A percentile compares a stretch with the other conserved stretches of the same genome.
These are phyloP conservation scores for Cistogaster globosa DNA, from an alignment of 2,888 invertebrate genomes.

Conservation along the genomic window DNA sequence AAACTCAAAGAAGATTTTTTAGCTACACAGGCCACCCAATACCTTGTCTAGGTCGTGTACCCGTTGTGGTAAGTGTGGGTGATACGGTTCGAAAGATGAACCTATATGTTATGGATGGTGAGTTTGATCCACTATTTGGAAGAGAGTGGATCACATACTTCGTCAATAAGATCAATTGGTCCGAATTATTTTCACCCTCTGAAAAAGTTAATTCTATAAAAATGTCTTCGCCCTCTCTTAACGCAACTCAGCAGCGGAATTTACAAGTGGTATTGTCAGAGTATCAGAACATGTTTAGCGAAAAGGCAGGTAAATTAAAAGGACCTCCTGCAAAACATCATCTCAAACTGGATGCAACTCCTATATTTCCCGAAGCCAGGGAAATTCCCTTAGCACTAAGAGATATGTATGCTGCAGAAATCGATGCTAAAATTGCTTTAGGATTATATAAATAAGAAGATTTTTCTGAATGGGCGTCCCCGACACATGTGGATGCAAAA, in stretches of 20 bases:
- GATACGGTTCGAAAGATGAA: background rate
- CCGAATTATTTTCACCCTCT: slow-evolving; percentile 8
- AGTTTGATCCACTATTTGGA: slow-evolving; percentile 15
- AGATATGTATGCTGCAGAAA: background rate
- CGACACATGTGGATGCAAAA: background rate
- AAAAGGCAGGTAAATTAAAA: slow-evolving; percentile 19
- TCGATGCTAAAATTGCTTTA: background rate
- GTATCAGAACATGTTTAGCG: background rate
- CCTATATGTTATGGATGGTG: slow-evolving; percentile 22
- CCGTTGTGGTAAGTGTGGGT: no score
- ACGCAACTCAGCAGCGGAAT: background rate
- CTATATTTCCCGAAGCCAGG: slow-evolving; percentile 32
- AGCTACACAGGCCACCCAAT: slow-evolving; percentile 29
- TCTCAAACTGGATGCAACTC: slow-evolving; percentile 15
- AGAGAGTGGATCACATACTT: slow-evolving; percentile 25
- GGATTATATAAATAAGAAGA: background rate
- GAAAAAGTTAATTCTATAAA: slow-evolving; percentile 14
- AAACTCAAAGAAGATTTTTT: slow-evolving; percentile 35
- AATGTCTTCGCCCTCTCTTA: background rate
- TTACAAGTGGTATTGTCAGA: background rate
- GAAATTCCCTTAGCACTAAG: slow-evolving; percentile 44
- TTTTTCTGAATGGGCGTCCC: background rate
- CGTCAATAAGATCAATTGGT: slow-evolving; percentile 8
- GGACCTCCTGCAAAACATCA: slow-evolving; percentile 29
- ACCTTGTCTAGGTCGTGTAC: slow-evolving; percentile 29